These are phyloP conservation scores for Pipa parva DNA, from an alignment of 2,113 vertebrate species.

Conservation along the genomic window DNA sequence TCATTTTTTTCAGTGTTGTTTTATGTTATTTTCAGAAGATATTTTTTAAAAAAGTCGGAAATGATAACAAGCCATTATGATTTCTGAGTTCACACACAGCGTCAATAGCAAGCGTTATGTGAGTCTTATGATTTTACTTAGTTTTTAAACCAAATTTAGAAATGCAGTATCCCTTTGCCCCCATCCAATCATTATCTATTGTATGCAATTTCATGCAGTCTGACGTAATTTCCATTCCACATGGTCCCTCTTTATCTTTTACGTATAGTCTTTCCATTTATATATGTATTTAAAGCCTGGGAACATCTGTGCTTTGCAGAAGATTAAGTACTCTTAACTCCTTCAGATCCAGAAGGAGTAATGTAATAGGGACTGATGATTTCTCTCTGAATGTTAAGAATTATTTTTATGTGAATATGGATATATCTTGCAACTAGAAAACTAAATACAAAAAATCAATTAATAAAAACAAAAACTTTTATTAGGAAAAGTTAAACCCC, in stretches of 20 bases:
- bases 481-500: no score
- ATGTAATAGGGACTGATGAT: no score
- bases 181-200: conserved; percentile 27
- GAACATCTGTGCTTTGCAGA: conserved; percentile 22
- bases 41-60: conserved; percentile 49
- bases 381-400: no score
- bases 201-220: conserved; percentile 39
- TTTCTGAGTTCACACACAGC: conserved; percentile 33
- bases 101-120: conserved; percentile 47
- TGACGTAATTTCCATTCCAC: conserved; percentile 36
- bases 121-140: conserved; percentile 35
- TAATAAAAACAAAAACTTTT: no score
- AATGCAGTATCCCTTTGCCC: conserved; percentile 13
- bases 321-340: conserved; percentile 2
- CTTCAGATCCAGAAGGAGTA: neutral
- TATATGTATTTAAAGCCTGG: conserved; percentile 32
- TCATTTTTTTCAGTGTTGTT: conserved; percentile 52
- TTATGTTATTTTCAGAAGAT: no score
- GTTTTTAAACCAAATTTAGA: conserved; percentile 48
- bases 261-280: conserved; percentile 26
- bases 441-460: no score
- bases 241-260: conserved; percentile 31
- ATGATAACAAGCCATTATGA: conserved; percentile 50
- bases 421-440: no score
- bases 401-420: no score